A percentile compares a stretch with the other conserved stretches of the same genome.
These are phyloP conservation scores for Pachypsylla venusta DNA, from an alignment of 1,140 invertebrate genomes.

Conservation along the genomic window DNA sequence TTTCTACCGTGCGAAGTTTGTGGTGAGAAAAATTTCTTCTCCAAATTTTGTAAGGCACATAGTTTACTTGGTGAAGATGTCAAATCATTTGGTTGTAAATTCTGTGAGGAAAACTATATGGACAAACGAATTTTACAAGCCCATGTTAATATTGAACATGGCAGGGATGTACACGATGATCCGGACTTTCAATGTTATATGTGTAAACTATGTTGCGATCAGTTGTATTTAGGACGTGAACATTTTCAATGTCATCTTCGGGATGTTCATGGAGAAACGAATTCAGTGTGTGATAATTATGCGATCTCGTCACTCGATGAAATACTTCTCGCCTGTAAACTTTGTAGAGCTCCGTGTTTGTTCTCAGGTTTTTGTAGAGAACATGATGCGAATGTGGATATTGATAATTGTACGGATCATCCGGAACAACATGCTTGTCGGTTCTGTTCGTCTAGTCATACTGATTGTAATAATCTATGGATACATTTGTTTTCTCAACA, in stretches of 20 bases:
- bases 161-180: background rate
- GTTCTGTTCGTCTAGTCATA: background rate
- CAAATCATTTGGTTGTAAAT: background rate
- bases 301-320: background rate
- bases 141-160: conserved; percentile 6
- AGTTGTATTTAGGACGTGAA: background rate
- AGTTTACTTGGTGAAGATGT: background rate
- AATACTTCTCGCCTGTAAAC: background rate
- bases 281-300: background rate
- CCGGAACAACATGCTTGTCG: background rate
- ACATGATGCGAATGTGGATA: background rate
- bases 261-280: background rate
- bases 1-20: background rate
- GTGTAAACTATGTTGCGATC: conserved; percentile 5
- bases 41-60: conserved; percentile 4
- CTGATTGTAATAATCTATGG: conserved; percentile 1
- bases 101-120: background rate
- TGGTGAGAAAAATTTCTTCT: background rate
- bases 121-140: conserved; percentile 1
- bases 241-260: conserved; percentile 4
- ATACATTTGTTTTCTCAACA: conserved; percentile 1
- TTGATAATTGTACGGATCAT: conserved; percentile 5
- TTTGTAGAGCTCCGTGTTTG: background rate
- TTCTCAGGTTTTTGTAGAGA: conserved; percentile 1
- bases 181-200: background rate